Evolutionary conservation across 2,888 invertebrate genomes (phyloP), one percentile per base, ranked within the genome.

Genomic region (Limulus polyphemus): DNA sequence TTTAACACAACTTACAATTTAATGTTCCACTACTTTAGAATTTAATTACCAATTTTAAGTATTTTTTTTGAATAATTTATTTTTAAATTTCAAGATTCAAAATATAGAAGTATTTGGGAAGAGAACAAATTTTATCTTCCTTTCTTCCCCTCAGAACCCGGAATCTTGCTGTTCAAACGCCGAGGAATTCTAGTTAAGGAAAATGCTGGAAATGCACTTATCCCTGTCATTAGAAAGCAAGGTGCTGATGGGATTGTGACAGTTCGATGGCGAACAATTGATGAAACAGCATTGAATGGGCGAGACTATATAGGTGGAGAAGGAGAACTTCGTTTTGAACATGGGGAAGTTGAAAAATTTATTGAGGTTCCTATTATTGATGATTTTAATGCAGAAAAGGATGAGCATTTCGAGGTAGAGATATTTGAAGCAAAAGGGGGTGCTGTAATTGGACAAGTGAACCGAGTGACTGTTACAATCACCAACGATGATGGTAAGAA

Each of bases 361-460:
- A 73, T 83, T 52, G 79, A 79, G 63, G 78, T 83, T 57, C 77
- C 78, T 1, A 80, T 83, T 62, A 76, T 79, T 47, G 80, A 83
- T 69, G 82, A 82, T 68, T 76, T 79, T 75, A 76, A 78, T 60
- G 78, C 80, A 13, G 82, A 82, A 70, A 82, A 82, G 72, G 82
- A 82, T 70, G 82, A 82, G 70, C 80, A 80, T 65, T 83, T 83
- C 73, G 80, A 81, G 69, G 73, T 83, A 16, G 80, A 80, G 64
- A 70, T 81, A 11, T 74, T 74, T 56, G 77, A 76, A 11, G 73
- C 79, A 1, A 70, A 73, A 48, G 77, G 77, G 9, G 78, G 82
- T 11, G 80, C 81, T 0, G 73, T 73, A 56, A 70, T 81, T 14
- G 80, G 81, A 46, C 73, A 74, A 56, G 72, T 77, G n/a, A 75